These are phyloP conservation scores for Morus bassanus DNA, from an alignment of 2,797 vertebrate genomes.

Conservation along the genomic window DNA sequence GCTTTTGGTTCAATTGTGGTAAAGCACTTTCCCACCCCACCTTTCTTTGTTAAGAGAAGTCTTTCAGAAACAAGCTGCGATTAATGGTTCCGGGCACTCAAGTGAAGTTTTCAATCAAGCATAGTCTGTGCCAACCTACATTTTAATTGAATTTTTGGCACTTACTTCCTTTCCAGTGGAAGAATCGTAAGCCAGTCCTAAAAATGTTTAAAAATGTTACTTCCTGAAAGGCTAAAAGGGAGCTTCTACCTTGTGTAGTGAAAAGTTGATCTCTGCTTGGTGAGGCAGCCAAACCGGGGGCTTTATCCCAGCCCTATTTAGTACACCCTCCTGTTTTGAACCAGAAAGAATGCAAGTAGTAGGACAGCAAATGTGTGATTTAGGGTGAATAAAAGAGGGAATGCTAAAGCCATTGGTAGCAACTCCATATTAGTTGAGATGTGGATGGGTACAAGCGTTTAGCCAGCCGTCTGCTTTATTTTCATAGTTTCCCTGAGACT, in stretches of 20 bases:
- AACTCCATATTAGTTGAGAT: not conserved
- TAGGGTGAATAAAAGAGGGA: no score
- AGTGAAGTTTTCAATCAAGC: not conserved
- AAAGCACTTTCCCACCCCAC: not conserved
- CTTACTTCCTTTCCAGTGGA: not conserved
- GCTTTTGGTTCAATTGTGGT: not conserved
- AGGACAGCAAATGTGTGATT: no score
- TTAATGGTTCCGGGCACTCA: not conserved
- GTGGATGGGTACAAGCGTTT: not conserved
- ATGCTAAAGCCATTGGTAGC: not conserved
- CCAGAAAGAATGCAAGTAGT: no score
- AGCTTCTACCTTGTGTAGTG: not conserved
- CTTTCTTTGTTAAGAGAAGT: not conserved
- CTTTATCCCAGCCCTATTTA: not conserved
- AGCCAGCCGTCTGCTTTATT: not conserved
- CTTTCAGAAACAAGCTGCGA: not conserved
- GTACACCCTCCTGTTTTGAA: not conserved
- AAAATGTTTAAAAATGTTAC: not conserved
- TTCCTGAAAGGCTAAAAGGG: not conserved
- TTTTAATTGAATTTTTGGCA: not conserved
- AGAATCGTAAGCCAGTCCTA: not conserved
- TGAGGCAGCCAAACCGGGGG: not conserved
- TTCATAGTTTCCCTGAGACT: not conserved
- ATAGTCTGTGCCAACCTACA: not conserved
- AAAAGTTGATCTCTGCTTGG: not conserved